A percentile compares a stretch with the other conserved stretches of the same genome.
Conservation (phyloP, 2,113 vertebrate genomes). For the Chaetodon trifascialis region DNA sequence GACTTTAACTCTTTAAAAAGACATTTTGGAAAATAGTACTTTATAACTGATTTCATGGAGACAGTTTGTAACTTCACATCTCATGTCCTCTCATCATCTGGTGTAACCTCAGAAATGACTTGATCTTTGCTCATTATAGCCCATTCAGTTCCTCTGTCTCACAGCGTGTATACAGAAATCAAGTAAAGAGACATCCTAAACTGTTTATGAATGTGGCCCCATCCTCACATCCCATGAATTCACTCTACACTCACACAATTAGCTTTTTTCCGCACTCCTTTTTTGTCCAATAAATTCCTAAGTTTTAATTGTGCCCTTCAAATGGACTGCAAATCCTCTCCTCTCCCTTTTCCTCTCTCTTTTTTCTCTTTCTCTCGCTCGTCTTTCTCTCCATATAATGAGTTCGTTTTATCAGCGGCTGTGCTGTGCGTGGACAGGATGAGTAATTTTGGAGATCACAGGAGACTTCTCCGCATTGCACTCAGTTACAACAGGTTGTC, state of each 20-base stretch:
- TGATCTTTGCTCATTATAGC: background rate
- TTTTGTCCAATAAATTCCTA: constrained; percentile 40
- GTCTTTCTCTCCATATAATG: constrained; percentile 68
- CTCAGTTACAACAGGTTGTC: constrained; percentile 80
- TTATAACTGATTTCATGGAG: background rate
- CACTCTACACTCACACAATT: background rate
- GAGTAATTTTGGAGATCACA: constrained; percentile 78
- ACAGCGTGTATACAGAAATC: background rate
- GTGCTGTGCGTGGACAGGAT: constrained; percentile 67
- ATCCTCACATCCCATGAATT: constrained; percentile 12
- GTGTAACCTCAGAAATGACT: constrained; percentile 16
- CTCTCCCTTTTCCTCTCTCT: constrained; percentile 25
- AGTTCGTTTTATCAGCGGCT: constrained; percentile 71
- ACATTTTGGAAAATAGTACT: background rate
- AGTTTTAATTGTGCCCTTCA: constrained; percentile 66
- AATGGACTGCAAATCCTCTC: constrained; percentile 43
- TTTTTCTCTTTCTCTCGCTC: constrained; percentile 44
- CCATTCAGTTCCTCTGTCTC: background rate
- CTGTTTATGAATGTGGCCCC: constrained; percentile 15
- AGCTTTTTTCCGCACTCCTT: background rate
- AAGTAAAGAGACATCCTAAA: constrained; percentile 1
- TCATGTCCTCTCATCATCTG: background rate
- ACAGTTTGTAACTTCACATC: background rate
- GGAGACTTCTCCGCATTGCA: constrained; percentile 73
- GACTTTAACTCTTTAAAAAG: background rate